Conservation (phyloP, 2,797 vertebrate species). For the Meda fulgida region DNA sequence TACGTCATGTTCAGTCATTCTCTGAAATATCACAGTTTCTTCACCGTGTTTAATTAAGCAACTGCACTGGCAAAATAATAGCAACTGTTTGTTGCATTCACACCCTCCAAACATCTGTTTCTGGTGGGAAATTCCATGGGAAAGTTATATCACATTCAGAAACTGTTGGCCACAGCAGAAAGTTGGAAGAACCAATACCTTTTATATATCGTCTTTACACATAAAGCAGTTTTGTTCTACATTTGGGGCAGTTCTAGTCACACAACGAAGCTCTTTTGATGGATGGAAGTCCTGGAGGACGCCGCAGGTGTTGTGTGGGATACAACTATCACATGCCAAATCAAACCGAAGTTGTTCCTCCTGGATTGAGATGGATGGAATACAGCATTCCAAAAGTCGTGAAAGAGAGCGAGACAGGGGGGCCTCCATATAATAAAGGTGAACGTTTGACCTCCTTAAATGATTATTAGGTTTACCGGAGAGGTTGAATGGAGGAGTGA, state of each 20-base stretch:
- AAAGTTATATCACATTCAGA: slow-evolving; percentile 48
- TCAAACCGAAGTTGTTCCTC: slow-evolving; percentile 73
- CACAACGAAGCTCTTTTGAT: slow-evolving; percentile 48
- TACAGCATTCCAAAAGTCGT: slow-evolving; percentile 74
- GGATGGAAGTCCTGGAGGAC: slow-evolving; percentile 69
- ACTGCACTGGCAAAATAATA: slow-evolving; percentile 43
- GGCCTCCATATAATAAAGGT: slow-evolving; percentile 41
- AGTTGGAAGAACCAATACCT: slow-evolving; percentile 45
- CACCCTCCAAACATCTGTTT: slow-evolving; percentile 53
- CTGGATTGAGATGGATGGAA: slow-evolving; percentile 78
- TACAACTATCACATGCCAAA: slow-evolving; percentile 78
- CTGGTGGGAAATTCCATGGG: slow-evolving; percentile 40
- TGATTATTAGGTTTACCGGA: slow-evolving; percentile 37
- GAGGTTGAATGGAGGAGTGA: slow-evolving; percentile 45
- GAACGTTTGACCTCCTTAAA: slow-evolving; percentile 56
- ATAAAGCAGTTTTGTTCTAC: slow-evolving; percentile 56
- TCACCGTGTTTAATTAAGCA: slow-evolving; percentile 16
- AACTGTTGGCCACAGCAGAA: slow-evolving; percentile 54
- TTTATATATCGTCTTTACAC: slow-evolving; percentile 42
- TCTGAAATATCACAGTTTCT: slow-evolving; percentile 34
- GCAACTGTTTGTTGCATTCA: slow-evolving; percentile 41
- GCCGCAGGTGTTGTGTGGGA: slow-evolving; percentile 80
- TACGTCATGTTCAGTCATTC: slow-evolving; percentile 43
- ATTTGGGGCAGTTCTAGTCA: slow-evolving; percentile 46
- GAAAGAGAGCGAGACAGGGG: slow-evolving; percentile 42